phyloP scores from a whole-genome alignment of 2,113 vertebrate genomes.

The Limanda limanda region DNA sequence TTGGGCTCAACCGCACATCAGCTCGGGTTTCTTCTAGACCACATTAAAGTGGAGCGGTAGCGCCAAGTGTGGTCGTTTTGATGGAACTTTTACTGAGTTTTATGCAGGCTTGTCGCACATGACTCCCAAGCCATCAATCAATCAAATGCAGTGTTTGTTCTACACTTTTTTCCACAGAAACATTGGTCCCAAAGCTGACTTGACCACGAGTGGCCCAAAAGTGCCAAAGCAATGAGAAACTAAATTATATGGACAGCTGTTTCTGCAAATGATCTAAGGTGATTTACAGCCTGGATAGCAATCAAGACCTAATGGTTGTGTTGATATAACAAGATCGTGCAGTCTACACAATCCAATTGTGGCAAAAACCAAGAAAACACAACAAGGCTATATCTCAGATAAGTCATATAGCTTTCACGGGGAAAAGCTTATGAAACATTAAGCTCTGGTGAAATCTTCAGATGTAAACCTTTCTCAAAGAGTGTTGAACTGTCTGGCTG shows the following conservation, averaged over 20 bases:
- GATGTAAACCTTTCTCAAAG: not conserved
- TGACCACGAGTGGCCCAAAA: slow-evolving; percentile 56
- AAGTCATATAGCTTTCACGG: slow-evolving; percentile 24
- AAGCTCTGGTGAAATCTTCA: not conserved
- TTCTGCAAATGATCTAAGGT: slow-evolving; percentile 69
- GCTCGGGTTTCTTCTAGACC: slow-evolving; percentile 75
- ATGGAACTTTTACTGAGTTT: slow-evolving; percentile 72
- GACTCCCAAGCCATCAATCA: slow-evolving; percentile 67
- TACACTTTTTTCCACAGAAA: slow-evolving; percentile 44
- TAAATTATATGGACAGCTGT: slow-evolving; percentile 76
- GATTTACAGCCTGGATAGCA: slow-evolving; percentile 53
- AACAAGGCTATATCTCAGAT: slow-evolving; percentile 34
- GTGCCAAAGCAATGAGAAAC: slow-evolving; percentile 69
- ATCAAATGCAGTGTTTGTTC: slow-evolving; percentile 68
- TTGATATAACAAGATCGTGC: slow-evolving; percentile 56
- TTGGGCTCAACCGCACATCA: slow-evolving; percentile 62
- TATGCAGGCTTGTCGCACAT: slow-evolving; percentile 54
- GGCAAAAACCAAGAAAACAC: slow-evolving; percentile 55
- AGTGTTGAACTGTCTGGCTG: slow-evolving; percentile 14
- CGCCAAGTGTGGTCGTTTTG: slow-evolving; percentile 76
- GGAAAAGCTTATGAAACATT: slow-evolving; percentile 17
- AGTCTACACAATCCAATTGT: slow-evolving; percentile 64
- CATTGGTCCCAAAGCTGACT: slow-evolving; percentile 58
- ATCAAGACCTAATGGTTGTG: slow-evolving; percentile 50
- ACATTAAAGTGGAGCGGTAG: slow-evolving; percentile 76